Conservation (phyloP, 1,140 invertebrate species). For the Drosophila carrolli region DNA sequence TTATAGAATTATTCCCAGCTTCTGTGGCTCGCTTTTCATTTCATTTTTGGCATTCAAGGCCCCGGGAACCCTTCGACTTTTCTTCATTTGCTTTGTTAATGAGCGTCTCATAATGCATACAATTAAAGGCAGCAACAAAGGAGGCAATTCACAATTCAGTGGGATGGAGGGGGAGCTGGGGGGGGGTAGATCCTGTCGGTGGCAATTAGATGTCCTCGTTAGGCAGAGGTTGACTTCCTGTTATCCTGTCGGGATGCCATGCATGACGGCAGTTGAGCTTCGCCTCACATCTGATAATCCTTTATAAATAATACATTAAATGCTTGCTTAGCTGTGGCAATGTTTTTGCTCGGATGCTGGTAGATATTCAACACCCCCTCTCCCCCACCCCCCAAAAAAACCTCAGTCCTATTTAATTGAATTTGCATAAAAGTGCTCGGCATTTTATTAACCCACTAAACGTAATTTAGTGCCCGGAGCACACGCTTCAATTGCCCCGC, state of each 20-base stretch:
- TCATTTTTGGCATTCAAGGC: slow-evolving; percentile 53
- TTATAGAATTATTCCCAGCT: slow-evolving; percentile 33
- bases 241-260: slow-evolving; percentile 57
- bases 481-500: slow-evolving; percentile 63
- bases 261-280: slow-evolving; percentile 48
- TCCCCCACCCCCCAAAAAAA: background rate
- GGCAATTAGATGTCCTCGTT: slow-evolving; percentile 76
- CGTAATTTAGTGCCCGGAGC: slow-evolving; percentile 64
- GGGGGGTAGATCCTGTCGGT: slow-evolving; percentile 24
- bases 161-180: background rate
- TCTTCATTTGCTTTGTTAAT: slow-evolving; percentile 79
- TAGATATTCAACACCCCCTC: background rate
- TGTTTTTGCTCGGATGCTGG: slow-evolving; percentile 30
- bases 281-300: slow-evolving; percentile 53
- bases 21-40: slow-evolving; percentile 34
- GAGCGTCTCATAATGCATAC: slow-evolving; percentile 73
- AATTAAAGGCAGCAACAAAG: slow-evolving; percentile 69
- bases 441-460: slow-evolving; percentile 79
- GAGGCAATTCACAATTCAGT: slow-evolving; percentile 21
- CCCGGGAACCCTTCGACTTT: slow-evolving; percentile 46
- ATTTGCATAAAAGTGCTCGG: slow-evolving; percentile 76
- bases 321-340: slow-evolving; percentile 20
- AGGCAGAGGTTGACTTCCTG: slow-evolving; percentile 68
- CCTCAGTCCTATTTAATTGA: slow-evolving; percentile 64
- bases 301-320: slow-evolving; percentile 80